Evolutionary conservation across 2,113 vertebrate species (phyloP).

Genomic region (Callionymus lyra): DNA sequence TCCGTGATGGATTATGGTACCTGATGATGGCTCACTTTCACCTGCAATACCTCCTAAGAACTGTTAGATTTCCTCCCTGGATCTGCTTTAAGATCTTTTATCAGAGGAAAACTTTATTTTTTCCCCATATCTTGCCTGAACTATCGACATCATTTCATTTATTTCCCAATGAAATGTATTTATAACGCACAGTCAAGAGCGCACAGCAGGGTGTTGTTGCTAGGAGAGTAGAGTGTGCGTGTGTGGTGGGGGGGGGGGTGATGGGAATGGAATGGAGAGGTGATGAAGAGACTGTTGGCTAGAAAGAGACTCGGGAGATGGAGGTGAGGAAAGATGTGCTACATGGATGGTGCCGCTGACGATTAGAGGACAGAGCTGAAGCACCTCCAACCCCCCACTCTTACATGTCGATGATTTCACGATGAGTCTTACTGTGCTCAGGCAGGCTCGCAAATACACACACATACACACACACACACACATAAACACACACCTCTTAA

Average conservation of each 20-base stretch:
- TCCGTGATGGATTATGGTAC: constrained; percentile 1
- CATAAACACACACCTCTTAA: too few relatives aligned
- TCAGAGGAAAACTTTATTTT: too few relatives aligned
- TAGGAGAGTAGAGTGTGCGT: constrained; percentile 21
- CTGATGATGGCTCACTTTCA: constrained; percentile 42
- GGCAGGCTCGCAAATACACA: too few relatives aligned
- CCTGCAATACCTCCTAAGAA: constrained; percentile 9
- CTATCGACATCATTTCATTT: too few relatives aligned
- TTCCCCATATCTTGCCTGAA: too few relatives aligned
- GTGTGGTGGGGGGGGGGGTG: constrained; percentile 6
- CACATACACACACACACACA: too few relatives aligned
- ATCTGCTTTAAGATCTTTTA: too few relatives aligned
- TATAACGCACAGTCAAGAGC: constrained; percentile 3
- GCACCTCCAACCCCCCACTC: background rate
- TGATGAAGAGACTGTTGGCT: constrained; percentile 21
- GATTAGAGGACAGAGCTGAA: constrained; percentile 22
- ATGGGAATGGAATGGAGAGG: constrained; percentile 1
- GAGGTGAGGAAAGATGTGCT: constrained; percentile 15
- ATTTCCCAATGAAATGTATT: too few relatives aligned
- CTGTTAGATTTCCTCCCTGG: too few relatives aligned
- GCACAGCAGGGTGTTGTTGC: constrained; percentile 18
- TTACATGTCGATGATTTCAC: constrained; percentile 46
- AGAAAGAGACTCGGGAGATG: constrained; percentile 14
- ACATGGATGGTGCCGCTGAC: constrained; percentile 15
- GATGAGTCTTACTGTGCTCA: constrained; percentile 1